Conservation (phyloP, 1,140 invertebrate species). For the Pentalonia nigronervosa region DNA sequence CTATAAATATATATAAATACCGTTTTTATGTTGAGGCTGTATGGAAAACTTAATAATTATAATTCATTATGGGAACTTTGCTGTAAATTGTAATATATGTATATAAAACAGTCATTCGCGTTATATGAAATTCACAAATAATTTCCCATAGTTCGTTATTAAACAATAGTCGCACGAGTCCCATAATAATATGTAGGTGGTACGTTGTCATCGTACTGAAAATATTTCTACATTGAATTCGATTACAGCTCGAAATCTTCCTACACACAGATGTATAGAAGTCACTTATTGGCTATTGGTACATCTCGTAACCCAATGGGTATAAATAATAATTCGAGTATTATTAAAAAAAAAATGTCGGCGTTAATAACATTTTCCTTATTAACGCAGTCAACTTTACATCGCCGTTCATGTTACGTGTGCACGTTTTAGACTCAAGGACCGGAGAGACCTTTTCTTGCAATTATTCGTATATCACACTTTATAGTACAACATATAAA, state of each 20-base stretch:
- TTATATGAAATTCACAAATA: neutral
- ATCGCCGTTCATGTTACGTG: neutral
- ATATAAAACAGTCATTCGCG: neutral
- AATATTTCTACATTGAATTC: neutral
- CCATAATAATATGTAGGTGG: neutral
- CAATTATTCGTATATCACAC: neutral
- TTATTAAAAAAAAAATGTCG: neutral
- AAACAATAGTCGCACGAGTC: neutral
- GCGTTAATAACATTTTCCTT: neutral
- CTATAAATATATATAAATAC: neutral
- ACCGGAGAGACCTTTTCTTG: neutral
- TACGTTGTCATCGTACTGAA: neutral
- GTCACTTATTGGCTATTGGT: neutral
- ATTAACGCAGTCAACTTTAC: neutral
- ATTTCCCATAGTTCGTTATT: neutral
- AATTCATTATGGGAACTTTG: neutral
- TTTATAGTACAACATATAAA: neutral
- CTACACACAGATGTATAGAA: neutral
- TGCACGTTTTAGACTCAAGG: neutral
- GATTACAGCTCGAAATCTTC: neutral
- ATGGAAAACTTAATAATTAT: constrained; percentile 11
- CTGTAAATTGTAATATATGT: neutral
- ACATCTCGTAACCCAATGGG: neutral
- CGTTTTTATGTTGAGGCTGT: neutral
- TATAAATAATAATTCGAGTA: neutral